phyloP scores from a whole-genome alignment of 2,113 vertebrate genomes.

The Monopterus albus region DNA sequence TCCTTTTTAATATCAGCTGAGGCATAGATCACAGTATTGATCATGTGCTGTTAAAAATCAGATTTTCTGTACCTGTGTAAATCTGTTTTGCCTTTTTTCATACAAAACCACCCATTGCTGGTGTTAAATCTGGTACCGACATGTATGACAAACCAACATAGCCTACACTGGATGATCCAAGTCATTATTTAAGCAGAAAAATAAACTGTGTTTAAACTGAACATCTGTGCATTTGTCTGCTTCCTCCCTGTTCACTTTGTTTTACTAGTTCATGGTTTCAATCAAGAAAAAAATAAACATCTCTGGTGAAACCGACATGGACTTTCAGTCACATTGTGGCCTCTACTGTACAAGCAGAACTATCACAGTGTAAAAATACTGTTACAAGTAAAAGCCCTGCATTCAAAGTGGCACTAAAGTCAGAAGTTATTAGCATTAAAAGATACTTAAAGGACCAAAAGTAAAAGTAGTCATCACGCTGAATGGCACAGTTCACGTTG shows the following conservation, averaged over 20 bases:
- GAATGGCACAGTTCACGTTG: too few species aligned
- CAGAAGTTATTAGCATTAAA: too few species aligned
- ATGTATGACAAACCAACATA: slow-evolving; percentile 91
- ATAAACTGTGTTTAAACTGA: slow-evolving; percentile 98
- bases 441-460: too few species aligned
- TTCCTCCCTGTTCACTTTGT: slow-evolving; percentile 14
- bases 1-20: slow-evolving; percentile 42
- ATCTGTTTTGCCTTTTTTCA: slow-evolving; percentile 81
- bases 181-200: slow-evolving; percentile 99
- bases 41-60: slow-evolving; percentile 20
- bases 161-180: slow-evolving; percentile 98
- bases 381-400: too few species aligned
- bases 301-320: too few species aligned
- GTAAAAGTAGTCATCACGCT: too few species aligned
- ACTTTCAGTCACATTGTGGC: too few species aligned
- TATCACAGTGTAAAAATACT: too few species aligned
- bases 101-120: slow-evolving; percentile 87
- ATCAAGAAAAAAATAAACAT: too few species aligned
- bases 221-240: slow-evolving; percentile 1
- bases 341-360: too few species aligned
- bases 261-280: too few species aligned
- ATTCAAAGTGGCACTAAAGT: too few species aligned
- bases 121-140: slow-evolving; percentile 91
- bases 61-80: slow-evolving; percentile 53
- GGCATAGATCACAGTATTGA: slow-evolving; percentile 32